Evolutionary conservation across 2,113 vertebrate genomes (phyloP).

Genomic region (Hydropotes inermis): DNA sequence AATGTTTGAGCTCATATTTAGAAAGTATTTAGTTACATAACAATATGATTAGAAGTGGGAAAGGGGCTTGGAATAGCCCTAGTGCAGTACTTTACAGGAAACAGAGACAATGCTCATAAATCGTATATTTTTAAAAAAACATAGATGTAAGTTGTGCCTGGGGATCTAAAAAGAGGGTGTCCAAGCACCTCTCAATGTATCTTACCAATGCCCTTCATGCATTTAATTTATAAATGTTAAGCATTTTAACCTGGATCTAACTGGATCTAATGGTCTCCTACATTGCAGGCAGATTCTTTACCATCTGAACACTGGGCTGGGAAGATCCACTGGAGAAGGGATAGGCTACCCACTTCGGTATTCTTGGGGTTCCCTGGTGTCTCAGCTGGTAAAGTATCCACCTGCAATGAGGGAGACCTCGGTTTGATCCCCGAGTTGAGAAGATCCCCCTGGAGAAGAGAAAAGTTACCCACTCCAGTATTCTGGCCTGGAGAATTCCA

Average conservation of each 20-base stretch:
- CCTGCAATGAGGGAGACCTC: background rate
- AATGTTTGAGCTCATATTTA: background rate
- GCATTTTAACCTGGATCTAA: background rate
- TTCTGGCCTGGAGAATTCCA: background rate
- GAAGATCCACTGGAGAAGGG: background rate
- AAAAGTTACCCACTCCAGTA: background rate
- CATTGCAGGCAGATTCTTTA: no score
- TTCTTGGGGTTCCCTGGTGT: background rate
- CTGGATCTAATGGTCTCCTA: no score
- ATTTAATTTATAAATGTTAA: background rate
- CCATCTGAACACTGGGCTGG: background rate
- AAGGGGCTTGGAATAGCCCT: background rate
- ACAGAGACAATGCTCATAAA: background rate
- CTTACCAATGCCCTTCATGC: background rate
- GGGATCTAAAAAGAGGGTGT: accelerated
- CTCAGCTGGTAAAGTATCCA: background rate
- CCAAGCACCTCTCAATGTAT: background rate
- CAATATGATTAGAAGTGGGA: background rate
- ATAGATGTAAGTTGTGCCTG: background rate
- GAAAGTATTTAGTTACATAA: background rate
- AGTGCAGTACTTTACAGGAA: background rate
- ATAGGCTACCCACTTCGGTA: background rate
- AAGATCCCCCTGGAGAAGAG: background rate
- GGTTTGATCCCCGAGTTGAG: background rate
- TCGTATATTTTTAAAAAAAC: background rate